phyloP scores from a whole-genome alignment of 2,888 invertebrate genomes.

The Drosophila melanocephala region DNA sequence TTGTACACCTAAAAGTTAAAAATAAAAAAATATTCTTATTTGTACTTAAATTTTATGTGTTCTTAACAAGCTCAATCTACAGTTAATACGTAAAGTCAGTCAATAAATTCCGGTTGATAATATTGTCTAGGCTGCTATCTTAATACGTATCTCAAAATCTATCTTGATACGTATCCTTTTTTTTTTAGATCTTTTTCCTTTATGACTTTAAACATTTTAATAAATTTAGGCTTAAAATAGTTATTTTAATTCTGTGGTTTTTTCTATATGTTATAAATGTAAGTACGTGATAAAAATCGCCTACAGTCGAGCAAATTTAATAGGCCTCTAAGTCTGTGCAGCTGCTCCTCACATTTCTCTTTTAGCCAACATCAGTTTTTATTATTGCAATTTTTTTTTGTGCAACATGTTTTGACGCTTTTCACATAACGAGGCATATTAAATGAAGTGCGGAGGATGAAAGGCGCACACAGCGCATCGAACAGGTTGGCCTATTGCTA shows the following conservation, averaged over 20 bases:
- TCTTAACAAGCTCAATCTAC: background rate
- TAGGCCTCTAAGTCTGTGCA: background rate
- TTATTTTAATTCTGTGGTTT: background rate
- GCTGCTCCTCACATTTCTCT: constrained; percentile 37
- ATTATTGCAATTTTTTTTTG: background rate
- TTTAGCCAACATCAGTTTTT: constrained; percentile 36
- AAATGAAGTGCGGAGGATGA: constrained; percentile 50
- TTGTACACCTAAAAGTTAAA: background rate
- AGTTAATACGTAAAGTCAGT: background rate
- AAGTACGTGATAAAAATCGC: constrained; percentile 5
- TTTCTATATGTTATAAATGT: background rate
- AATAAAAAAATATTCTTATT: background rate
- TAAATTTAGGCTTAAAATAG: background rate
- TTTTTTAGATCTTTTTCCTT: background rate
- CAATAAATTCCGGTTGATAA: background rate
- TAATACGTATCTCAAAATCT: background rate
- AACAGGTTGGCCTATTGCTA: constrained; percentile 66
- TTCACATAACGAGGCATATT: constrained; percentile 46
- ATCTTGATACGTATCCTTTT: background rate
- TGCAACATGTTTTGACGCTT: constrained; percentile 74
- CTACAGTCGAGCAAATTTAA: background rate
- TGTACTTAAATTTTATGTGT: background rate
- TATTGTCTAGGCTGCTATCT: background rate
- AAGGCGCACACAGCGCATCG: constrained; percentile 30
- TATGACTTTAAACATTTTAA: background rate